phyloP scores from a whole-genome alignment of 2,113 vertebrate genomes.

The Pagrus major region DNA sequence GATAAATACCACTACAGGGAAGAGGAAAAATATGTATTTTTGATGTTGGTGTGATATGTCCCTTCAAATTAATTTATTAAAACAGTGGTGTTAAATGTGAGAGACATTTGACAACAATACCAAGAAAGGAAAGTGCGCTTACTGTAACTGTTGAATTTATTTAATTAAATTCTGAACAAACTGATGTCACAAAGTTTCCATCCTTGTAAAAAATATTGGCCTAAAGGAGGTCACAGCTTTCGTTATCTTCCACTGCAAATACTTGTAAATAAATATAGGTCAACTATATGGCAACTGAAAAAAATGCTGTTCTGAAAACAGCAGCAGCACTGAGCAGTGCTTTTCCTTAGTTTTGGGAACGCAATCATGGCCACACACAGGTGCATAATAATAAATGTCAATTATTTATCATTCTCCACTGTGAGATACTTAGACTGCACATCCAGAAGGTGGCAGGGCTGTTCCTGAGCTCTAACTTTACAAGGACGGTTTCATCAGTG shows the following conservation, averaged over 20 bases:
- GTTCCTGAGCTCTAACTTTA: constrained; percentile 25
- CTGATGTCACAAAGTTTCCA: neutral
- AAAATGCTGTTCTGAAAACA: constrained; percentile 3
- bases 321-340: no score
- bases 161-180: constrained; percentile 36
- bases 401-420: neutral
- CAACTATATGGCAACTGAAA: neutral
- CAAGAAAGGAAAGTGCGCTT: neutral
- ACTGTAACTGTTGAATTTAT: neutral
- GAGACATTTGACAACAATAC: neutral
- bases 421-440: neutral
- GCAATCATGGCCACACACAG: neutral
- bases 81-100: neutral
- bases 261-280: neutral
- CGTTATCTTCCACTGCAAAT: neutral
- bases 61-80: neutral
- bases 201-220: neutral
- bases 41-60: no score
- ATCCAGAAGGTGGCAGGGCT: neutral
- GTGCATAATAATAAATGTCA: neutral
- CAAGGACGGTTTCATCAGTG: neutral
- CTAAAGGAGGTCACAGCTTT: neutral
- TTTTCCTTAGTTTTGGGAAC: neutral
- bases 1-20: no score
- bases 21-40: no score